Evolutionary conservation across 2,797 vertebrate species (phyloP), one percentile per base, ranked within the genome.

Genomic region (Microhierax caerulescens): DNA sequence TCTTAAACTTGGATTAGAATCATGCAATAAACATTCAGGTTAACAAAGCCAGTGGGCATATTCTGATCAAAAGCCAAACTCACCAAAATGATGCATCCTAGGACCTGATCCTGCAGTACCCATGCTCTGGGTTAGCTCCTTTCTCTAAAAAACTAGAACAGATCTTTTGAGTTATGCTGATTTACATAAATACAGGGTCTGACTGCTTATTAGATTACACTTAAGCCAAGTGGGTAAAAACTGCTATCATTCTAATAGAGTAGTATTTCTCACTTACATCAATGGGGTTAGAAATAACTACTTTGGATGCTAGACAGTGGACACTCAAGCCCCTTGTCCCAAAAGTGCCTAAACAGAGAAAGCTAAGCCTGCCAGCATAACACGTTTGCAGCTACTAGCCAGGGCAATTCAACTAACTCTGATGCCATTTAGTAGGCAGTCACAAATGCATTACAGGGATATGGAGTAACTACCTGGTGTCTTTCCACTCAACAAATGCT

Each of bases 1-100:
- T 63, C 74, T 90, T 90, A 61, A 96, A 86, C 45, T 25, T 57
- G 64, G 70, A 84, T 88, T 85, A 68, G 95, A 83, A 83, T 36
- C n/a, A 36, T 28, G 27, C n/a, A 61, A 87, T 43, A 76, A 85
- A 90, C 61, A 84, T 23, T 69, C 24, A 51, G 45, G 61, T 81
- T 72, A 78, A 64, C 23, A 82, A 76, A 90, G 81, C 34, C 24
- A 47, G 53, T 16, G 5, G 51, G 59, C 20, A 4, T 11, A 45
- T 28, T 61, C 73, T 72, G 37, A 25, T n/a, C 34, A 70, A 73
- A 67, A 81, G 56, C 32, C 53, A 85, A 47, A 41, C 18, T 61
- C 57, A 27, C 11, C 24, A 39, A 67, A 84, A 50, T 36, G 34
- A 47, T 1, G 4, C 30, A 57, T 30, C 16, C 64, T 53, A 39